These are phyloP conservation scores for Lochmaea crataegi DNA, from an alignment of 2,888 invertebrate genomes.

Conservation along the genomic window DNA sequence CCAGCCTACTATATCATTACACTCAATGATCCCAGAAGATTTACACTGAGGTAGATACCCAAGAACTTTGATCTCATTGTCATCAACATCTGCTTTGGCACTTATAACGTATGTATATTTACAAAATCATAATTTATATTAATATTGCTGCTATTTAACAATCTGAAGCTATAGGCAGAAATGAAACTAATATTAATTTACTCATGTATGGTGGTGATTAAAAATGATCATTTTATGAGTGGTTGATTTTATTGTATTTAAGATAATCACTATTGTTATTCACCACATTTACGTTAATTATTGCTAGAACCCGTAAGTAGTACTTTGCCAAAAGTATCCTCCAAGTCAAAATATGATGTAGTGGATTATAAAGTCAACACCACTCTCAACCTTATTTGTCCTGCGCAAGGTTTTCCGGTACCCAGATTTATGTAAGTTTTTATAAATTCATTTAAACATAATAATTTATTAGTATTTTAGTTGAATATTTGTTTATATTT, in stretches of 20 bases:
- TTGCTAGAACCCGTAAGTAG: constrained; percentile 67
- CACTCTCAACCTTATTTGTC: constrained; percentile 73
- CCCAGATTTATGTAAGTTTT: constrained; percentile 64
- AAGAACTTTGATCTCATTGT: too few species aligned
- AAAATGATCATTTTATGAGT: neutral
- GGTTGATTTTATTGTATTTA: neutral
- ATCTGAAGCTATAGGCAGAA: too few species aligned
- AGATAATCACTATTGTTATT: neutral
- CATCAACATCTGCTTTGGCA: too few species aligned
- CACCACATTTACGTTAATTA: neutral
- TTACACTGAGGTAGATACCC: too few species aligned
- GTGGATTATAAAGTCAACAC: constrained; percentile 52
- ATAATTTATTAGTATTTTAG: constrained; percentile 40
- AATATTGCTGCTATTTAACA: too few species aligned
- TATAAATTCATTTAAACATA: constrained; percentile 18
- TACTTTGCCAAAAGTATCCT: constrained; percentile 66
- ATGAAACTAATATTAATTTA: too few species aligned
- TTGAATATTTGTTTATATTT: constrained; percentile 14
- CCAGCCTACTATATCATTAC: too few species aligned
- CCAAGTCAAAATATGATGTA: constrained; percentile 61
- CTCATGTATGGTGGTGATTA: too few species aligned
- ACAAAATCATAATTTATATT: too few species aligned
- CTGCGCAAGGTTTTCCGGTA: constrained; percentile 77
- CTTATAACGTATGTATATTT: too few species aligned
- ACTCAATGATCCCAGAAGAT: too few species aligned